phyloP scores from a whole-genome alignment of 2,888 invertebrate species.

The Athrips mouffetella region DNA sequence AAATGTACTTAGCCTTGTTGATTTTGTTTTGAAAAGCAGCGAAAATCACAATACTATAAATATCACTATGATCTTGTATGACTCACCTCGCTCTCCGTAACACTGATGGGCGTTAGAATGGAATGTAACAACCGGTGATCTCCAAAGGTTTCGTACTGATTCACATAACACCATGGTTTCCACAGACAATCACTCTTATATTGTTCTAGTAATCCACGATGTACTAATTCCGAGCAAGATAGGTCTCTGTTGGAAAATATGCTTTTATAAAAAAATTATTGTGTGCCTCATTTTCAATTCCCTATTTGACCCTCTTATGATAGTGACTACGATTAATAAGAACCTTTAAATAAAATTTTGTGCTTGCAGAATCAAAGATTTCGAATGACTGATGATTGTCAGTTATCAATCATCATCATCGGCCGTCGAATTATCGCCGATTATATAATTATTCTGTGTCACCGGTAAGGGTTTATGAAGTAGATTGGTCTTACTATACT shows the following conservation, averaged over 20 bases:
- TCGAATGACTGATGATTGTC: too few relatives aligned
- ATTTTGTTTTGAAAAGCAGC: too few relatives aligned
- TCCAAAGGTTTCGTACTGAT: constrained; percentile 59
- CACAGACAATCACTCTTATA: constrained; percentile 51
- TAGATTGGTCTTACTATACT: constrained; percentile 19
- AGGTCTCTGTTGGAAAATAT: constrained; percentile 43
- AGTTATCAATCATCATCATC: too few relatives aligned
- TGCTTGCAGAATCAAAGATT: too few relatives aligned
- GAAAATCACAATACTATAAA: too few relatives aligned
- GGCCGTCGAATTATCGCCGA: too few relatives aligned
- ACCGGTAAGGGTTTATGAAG: neutral
- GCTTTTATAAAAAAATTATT: neutral
- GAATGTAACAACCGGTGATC: constrained; percentile 56
- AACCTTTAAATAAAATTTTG: too few relatives aligned
- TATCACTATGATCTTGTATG: too few relatives aligned
- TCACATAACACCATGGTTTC: constrained; percentile 64
- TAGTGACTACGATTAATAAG: too few relatives aligned
- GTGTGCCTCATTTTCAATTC: too few relatives aligned
- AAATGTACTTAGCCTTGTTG: too few relatives aligned
- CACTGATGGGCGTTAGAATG: constrained; percentile 53
- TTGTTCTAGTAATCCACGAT: constrained; percentile 48
- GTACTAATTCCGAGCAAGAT: constrained; percentile 59
- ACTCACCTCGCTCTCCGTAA: constrained; percentile 59
- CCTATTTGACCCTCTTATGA: too few relatives aligned
- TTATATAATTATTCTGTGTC: neutral